Percentiles rank a stretch among this genome's conserved stretches.
Evolutionary conservation across 2,888 invertebrate genomes (phyloP).

Genomic region (Philaethria dido): DNA sequence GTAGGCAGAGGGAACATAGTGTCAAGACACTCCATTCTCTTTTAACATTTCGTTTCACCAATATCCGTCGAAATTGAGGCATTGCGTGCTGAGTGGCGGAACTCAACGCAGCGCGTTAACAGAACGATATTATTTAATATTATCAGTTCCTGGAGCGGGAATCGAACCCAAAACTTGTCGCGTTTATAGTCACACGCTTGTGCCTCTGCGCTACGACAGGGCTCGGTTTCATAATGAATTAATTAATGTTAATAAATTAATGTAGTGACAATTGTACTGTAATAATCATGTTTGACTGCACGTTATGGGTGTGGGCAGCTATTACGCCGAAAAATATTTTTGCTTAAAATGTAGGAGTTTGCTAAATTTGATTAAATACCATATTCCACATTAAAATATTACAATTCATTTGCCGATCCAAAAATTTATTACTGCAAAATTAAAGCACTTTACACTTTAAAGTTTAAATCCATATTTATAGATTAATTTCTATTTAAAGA

Average conservation of each 20-base stretch:
- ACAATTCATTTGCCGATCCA: neutral
- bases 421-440: neutral
- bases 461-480: neutral
- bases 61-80: too few species aligned
- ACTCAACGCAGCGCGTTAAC: too few species aligned
- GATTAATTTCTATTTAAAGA: slow-evolving; percentile 6
- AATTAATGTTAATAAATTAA: neutral
- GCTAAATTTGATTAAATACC: neutral
- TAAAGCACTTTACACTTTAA: neutral
- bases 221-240: too few species aligned
- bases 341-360: neutral
- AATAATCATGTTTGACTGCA: neutral
- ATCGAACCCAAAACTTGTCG: too few species aligned
- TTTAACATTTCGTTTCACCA: too few species aligned
- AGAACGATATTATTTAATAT: too few species aligned
- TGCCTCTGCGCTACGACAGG: too few species aligned
- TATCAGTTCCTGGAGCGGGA: too few species aligned
- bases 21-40: too few species aligned
- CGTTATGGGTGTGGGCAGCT: neutral
- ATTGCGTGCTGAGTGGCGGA: too few species aligned
- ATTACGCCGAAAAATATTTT: neutral
- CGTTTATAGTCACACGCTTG: too few species aligned
- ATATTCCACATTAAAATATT: neutral
- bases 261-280: neutral
- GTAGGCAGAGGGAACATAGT: too few species aligned